phyloP scores from a whole-genome alignment of 2,113 vertebrate species.

The Penelope pileata region DNA sequence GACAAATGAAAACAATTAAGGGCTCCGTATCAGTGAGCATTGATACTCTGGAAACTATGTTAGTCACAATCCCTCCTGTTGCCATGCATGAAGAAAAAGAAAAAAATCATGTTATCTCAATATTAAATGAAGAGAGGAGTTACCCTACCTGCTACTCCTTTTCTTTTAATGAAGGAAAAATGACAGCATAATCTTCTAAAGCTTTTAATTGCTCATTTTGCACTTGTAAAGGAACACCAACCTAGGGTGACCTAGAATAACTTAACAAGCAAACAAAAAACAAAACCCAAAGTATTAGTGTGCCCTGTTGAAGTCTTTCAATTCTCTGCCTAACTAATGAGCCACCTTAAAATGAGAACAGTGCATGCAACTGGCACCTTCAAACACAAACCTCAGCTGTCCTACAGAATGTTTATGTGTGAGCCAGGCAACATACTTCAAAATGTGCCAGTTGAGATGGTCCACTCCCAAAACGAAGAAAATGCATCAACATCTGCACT shows the following conservation, averaged over 20 bases:
- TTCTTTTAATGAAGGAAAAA: neutral
- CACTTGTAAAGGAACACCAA: neutral
- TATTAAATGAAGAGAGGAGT: neutral
- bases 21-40: neutral
- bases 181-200: neutral
- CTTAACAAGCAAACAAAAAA: neutral
- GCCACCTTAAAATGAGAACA: neutral
- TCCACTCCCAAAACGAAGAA: conserved; percentile 13
- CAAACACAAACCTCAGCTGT: neutral
- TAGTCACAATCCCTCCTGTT: neutral
- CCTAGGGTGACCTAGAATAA: neutral
- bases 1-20: neutral
- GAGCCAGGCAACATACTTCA: neutral
- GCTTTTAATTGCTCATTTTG: neutral
- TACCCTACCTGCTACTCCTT: neutral
- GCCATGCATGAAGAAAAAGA: neutral
- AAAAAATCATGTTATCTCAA: neutral
- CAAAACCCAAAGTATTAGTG: neutral
- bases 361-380: neutral
- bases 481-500: neutral
- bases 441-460: neutral
- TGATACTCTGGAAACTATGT: neutral
- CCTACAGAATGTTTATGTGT: neutral
- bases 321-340: neutral
- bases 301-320: neutral